Evolutionary conservation across 2,113 vertebrate species (phyloP), one percentile per base, ranked within the genome.

Genomic region (Cyanocitta stelleri): DNA sequence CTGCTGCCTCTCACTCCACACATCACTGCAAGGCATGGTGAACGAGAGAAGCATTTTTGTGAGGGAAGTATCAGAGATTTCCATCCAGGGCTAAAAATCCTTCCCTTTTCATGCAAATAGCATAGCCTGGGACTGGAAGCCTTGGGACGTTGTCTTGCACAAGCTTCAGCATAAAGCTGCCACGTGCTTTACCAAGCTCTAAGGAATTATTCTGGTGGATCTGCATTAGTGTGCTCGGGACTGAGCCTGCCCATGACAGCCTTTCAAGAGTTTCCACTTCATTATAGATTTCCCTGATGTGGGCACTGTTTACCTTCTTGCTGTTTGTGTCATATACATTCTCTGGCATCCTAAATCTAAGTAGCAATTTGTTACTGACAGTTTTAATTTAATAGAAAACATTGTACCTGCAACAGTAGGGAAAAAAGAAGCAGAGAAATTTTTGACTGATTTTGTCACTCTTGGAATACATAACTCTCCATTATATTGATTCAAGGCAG

Each of bases 1-100:
- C 61, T 82, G 69, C 69, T 91, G 62, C 81, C 77, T 95, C 79
- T 84, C 61, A 23, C 67, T 58, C 39, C 64, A 68, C 68, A 30
- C 39, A 55, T 51, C 73, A 17, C 64, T 51, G 19, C 56, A 23
- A 71, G 64, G 44, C 44, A 77, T 4, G 1, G 59, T 6, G 33
- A 83, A 77, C 32, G n/a, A 24, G 19, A 48, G 23, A 6, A 32
- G 20, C 8, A 5, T 49, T 87, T 88, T 29, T 26, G 16, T 39
- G 22, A 62, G 49, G 23, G 19, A 64, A 51, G 23, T 12, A 29
- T 27, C 35, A 94, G 43, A 77, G 30, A 48, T 73, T 94, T 68
- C 76, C 62, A 48, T 55, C 17, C 63, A 21, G 80, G 32, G 32
- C 30, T 82, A 33, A 66, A 87, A 80, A 73, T 51, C 46, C 20